Evolutionary conservation across 1,140 invertebrate species (phyloP), one percentile per base, ranked within the genome.

Genomic region (Zaprionus davidi): DNA sequence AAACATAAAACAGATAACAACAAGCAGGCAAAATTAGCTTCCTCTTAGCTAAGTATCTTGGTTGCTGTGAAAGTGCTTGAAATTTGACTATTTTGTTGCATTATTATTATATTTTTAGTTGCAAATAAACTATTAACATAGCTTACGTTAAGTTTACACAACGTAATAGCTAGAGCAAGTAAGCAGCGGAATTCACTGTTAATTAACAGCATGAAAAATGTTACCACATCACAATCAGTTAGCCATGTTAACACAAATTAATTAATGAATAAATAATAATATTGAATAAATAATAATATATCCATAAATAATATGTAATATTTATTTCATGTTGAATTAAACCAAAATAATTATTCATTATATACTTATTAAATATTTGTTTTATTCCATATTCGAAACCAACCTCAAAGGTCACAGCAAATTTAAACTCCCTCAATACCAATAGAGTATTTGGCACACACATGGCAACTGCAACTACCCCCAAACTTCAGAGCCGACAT

Each of bases 1-100:
- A 70, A 31, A 55, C 74, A 53, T 28, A 55, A 78, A 68, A 76
- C 49, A 71, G 72, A 74, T 73, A 71, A 57, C 65, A 71, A 62
- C 26, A 63, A 56, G 56, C 17, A 53, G 15, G 24, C 20, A 31
- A 81, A 67, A 68, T 20, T 26, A 31, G 34, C 55, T 36, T 22
- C 11, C 53, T 24, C 44, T 11, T 6, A 41, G 17, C 7, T n/a
- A 17, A 1, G 17, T 34, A 53, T 31, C 20, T 17, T 28, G 7
- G 36, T 24, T 28, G 5, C 55, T 60, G 11, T 13, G 20, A 22
- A 60, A 31, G 12, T 56, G 26, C 24, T 31, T 9, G 24, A 28
- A 28, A 15, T 56, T 15, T 12, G 7, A 28, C 13, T 56, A 56
- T 56, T 28, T n/a, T 55, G 22, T 26, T 26, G 22, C 20, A 55